Conservation (phyloP, 2,113 vertebrate genomes). For the Sturnira hondurensis region DNA sequence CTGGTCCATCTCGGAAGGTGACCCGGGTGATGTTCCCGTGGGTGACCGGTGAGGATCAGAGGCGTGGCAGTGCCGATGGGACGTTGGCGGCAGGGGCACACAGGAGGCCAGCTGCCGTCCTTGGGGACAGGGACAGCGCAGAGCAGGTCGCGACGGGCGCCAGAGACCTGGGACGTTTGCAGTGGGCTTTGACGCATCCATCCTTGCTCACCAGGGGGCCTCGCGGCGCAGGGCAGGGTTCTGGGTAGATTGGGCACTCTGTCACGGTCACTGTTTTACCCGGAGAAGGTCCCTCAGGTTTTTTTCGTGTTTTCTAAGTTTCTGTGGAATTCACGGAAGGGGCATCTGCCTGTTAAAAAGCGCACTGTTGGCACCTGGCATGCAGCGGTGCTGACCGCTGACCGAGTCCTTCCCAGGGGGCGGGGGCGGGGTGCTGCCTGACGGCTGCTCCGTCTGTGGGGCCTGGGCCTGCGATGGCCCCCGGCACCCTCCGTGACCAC, state of each 20-base stretch:
- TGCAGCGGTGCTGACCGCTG: fast-evolving
- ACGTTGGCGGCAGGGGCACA: neutral
- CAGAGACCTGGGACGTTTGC: neutral
- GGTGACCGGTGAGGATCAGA: neutral
- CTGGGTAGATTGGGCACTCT: neutral
- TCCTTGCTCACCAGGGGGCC: neutral
- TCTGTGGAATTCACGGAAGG: neutral
- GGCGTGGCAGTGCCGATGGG: neutral
- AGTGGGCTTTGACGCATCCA: neutral
- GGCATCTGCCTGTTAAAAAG: neutral
- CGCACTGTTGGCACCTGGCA: neutral
- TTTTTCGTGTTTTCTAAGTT: neutral
- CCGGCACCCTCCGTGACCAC: too few relatives aligned
- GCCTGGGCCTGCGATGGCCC: too few relatives aligned
- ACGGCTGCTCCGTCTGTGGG: too few relatives aligned
- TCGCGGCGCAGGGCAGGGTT: neutral
- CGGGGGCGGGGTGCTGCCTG: neutral
- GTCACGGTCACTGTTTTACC: neutral
- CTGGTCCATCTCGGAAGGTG: neutral
- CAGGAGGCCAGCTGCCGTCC: neutral
- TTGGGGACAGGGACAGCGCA: neutral
- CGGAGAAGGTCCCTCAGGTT: neutral
- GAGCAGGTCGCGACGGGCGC: neutral
- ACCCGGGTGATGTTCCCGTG: neutral
- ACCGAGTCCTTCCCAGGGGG: neutral